Conservation (phyloP, 2,888 invertebrate species). For the Drosophila atroscutellata region DNA sequence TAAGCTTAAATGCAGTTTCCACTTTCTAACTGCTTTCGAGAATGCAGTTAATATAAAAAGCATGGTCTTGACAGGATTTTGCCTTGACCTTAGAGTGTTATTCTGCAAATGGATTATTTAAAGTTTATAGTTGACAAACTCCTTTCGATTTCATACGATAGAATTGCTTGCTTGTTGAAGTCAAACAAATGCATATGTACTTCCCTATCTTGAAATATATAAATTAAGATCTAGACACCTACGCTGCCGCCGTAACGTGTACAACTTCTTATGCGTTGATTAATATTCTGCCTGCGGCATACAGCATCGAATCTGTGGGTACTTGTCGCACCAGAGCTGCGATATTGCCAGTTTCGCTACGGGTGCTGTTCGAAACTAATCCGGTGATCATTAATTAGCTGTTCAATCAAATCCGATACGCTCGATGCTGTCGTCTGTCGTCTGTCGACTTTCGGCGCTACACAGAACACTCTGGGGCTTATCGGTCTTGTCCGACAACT, state of each 20-base stretch:
- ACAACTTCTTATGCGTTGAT: constrained; percentile 64
- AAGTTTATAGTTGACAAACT: constrained; percentile 55
- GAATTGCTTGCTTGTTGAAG: constrained; percentile 20
- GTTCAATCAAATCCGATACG: constrained; percentile 75
- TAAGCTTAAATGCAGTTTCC: background rate
- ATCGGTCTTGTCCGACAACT: constrained; percentile 14
- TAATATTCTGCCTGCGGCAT: constrained; percentile 66
- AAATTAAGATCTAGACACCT: constrained; percentile 63
- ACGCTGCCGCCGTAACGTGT: constrained; percentile 31
- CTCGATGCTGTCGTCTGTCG: constrained; percentile 37
- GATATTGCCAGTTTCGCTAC: constrained; percentile 11
- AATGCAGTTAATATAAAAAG: background rate
- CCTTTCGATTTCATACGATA: constrained; percentile 45
- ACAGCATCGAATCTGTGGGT: constrained; percentile 69
- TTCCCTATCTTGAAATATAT: constrained; percentile 52
- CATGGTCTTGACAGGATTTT: constrained; percentile 22
- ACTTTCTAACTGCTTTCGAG: constrained; percentile 21
- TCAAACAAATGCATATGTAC: constrained; percentile 27
- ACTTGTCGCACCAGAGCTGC: constrained; percentile 60
- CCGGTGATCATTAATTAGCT: constrained; percentile 72
- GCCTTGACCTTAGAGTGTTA: constrained; percentile 37
- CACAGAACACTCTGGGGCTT: constrained; percentile 38
- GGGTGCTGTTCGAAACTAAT: constrained; percentile 58
- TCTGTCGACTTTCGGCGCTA: constrained; percentile 44
- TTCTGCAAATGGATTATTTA: background rate